Evolutionary conservation across 2,888 invertebrate genomes (phyloP), one percentile per base, ranked within the genome.

Genomic region (Anagyrus pseudococci): DNA sequence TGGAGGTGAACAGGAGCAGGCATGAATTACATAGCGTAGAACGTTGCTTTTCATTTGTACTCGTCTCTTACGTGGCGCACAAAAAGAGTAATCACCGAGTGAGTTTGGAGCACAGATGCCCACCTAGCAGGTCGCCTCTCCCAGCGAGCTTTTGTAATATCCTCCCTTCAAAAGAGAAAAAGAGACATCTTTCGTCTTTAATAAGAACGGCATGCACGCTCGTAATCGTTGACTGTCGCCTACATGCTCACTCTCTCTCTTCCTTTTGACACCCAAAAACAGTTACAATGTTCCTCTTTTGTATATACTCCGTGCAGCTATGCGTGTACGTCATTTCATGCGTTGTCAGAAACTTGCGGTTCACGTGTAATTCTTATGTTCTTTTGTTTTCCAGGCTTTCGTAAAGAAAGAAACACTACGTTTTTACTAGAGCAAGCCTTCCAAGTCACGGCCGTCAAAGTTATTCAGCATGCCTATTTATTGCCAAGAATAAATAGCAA

Each of bases 91-190:
- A n/a, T n/a, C n/a, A n/a, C n/a, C n/a, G n/a, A n/a, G n/a, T n/a
- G n/a, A n/a, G n/a, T n/a, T n/a, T n/a, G 6, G 25, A 33, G n/a
- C 19, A 17, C 62, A 52, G 50, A 62, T 56, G 55, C n/a, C n/a
- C n/a, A n/a, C n/a, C n/a, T n/a, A n/a, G n/a, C 48, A 20, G 15
- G 22, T 13, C 4, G 41, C 22, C 10, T 50, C 26, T 20, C 43
- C 47, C n/a, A 23, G 2, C 1, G 22, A 3, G 19, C 2, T 62
- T 41, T 41, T 33, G 62, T 25, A 57, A 57, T 47, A 53, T 57
- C 53, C 48, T 52, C 25, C 15, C 25, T 41, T 43, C 2, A n/a
- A n/a, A 19, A 33, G 46, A 43, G 22, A 40, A 19, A 19, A 56
- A 19, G 29, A 22, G 2, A 8, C 10, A 8, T 43, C 15, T 7